A percentile compares a stretch with the other conserved stretches of the same genome.
Conservation (phyloP, 2,113 vertebrate species). For the Orycteropus afer region DNA sequence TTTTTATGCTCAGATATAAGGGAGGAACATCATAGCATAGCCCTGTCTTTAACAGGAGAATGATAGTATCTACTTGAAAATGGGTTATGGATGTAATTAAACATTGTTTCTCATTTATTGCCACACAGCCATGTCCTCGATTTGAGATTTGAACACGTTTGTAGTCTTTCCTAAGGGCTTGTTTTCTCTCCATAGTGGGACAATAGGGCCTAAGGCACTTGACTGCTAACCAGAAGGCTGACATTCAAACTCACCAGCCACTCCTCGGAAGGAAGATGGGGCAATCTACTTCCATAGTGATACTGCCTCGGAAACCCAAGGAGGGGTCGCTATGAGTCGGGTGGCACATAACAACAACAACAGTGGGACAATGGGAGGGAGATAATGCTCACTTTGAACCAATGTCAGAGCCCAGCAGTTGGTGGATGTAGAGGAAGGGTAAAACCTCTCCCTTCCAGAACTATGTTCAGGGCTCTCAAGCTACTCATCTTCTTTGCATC, state of each 20-base stretch:
- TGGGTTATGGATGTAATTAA: slow-evolving; percentile 2
- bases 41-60: not conserved
- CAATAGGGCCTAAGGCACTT: too few relatives aligned
- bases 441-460: not conserved
- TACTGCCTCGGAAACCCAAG: too few relatives aligned
- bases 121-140: not conserved
- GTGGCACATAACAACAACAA: too few relatives aligned
- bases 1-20: slow-evolving; percentile 11
- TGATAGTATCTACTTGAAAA: not conserved
- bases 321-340: too few relatives aligned
- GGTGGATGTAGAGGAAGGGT: not conserved
- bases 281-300: too few relatives aligned
- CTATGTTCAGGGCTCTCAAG: not conserved
- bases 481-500: not conserved
- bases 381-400: not conserved
- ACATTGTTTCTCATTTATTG: slow-evolving; percentile 1
- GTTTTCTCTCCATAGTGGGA: slow-evolving; percentile 58
- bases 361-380: not conserved
- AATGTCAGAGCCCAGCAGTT: not conserved
- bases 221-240: too few relatives aligned
- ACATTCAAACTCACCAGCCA: too few relatives aligned
- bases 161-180: not conserved
- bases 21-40: not conserved
- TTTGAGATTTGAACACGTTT: not conserved
- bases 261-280: too few relatives aligned